Base-by-base conservation (phyloP, 2,113 vertebrate species). In the Thamnaconus septentrionalis region DNA sequence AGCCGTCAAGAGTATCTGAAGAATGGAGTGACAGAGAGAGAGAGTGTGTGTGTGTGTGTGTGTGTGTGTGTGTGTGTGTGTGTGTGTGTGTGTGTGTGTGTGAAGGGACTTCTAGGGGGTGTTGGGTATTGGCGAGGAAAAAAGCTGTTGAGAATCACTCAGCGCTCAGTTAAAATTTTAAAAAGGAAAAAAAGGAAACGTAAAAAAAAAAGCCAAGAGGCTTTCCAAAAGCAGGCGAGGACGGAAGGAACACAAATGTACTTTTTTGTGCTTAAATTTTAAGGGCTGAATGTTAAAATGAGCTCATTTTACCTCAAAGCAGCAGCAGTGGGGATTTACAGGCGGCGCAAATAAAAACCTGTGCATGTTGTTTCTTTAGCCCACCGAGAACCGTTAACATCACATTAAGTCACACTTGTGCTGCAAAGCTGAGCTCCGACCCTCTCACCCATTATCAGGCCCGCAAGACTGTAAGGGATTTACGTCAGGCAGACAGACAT, bases 221-320 rank as follows among this genome's bases (percentile, higher is more conserved):
- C 18, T 31, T 31, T 31, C 18, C 18, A 31, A 31, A 31, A 31
- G 18, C 18, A 31, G 18, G 18, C 18, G 18, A 31, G 18, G 18
- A 31, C 18, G 18, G 42, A 77, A 51, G 5, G n/a, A 45, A 53
- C 39, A 3, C 57, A 49, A 69, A 76, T 76, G 61, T 51, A 75
- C 53, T 75, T 72, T 72, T 11, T 50, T 50, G 10, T 58, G 61
- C 63, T 53, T 60, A 78, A 81, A 81, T 78, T 79, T 61, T 79
- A 87, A 81, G 61, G 75, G 57, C 73, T 11, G 5, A 40, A 8
- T 44, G n/a, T 10, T 31, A 51, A 50, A 41, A 73, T 84, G 79
- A 81, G 78, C 76, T 85, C 81, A 83, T 72, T 79, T 79, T 77
- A 82, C 73, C 73, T 83, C 79, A 72, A 76, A 83, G 78, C 79